Evolutionary conservation across 2,113 vertebrate species (phyloP), one percentile per base, ranked within the genome.

Genomic region (Pan paniscus): DNA sequence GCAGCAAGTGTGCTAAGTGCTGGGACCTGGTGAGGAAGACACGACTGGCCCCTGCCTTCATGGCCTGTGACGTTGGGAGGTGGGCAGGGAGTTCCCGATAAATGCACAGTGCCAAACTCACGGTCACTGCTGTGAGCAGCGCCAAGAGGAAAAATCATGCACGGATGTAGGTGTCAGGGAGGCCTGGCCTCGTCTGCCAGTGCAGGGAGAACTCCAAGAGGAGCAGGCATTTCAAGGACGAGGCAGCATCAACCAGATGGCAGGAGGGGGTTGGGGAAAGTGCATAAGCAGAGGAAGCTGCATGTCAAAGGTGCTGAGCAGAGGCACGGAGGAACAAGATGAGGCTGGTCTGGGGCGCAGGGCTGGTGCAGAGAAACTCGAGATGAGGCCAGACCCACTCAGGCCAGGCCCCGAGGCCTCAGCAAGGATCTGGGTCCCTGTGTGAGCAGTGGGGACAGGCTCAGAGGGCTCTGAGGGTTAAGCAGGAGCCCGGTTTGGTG

Each of bases 101-200:
- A 55, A 2, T 23, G 3, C 23, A 27, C 59, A 55, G 52, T 55
- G 59, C 9, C 23, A 61, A 27, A 25, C 59, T 18, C 68, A 9
- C 11, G 5, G 67, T 70, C 32, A 23, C 8, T 1, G 2, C 23
- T 0, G 0, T 20, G 52, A 55, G 0, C 8, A 48, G 38, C 50
- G 0, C 25, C 18, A 1, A 16, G n/a, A 50, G 3, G 68, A 16
- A 4, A 59, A 25, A 1, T 55, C 52, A 75, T 80, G 8, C n/a
- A 1, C 3, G 38, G 72, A 12, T 0, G 8, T 6, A 20, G 20
- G 10, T 2, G 6, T 38, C 0, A 1, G 2, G 16, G 76, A 73
- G n/a, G 38, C 22, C 89, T 12, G 18, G 61, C 25, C 27, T 38
- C 2, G 0, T 38, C 64, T 16, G 73, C 52, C 43, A 27, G 35